Percentiles rank a stretch among this genome's conserved stretches.
Evolutionary conservation across 2,797 vertebrate species (phyloP).

Genomic region (Chloroceryle amazona): DNA sequence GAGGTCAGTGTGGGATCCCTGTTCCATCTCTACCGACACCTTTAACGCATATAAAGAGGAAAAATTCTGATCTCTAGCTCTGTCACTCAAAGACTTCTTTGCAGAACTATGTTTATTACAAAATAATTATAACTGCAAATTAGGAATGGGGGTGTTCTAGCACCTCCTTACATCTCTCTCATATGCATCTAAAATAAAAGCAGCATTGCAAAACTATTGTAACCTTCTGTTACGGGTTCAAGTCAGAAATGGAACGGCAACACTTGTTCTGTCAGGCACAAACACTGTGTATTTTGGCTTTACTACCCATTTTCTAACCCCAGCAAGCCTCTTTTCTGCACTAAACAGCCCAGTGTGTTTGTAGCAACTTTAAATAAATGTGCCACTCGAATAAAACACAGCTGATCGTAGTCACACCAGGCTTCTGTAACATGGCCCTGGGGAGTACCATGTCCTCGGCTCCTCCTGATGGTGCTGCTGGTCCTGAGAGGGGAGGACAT

Average conservation of each 20-base stretch:
- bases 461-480: not conserved
- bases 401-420: not conserved
- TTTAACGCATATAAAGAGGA: not conserved
- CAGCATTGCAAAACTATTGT: slow-evolving; percentile 19
- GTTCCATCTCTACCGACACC: not conserved
- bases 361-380: slow-evolving; percentile 7
- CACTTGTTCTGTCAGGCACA: not conserved
- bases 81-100: slow-evolving; percentile 23
- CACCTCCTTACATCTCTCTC: slow-evolving; percentile 60
- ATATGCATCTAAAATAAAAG: slow-evolving; percentile 61
- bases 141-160: slow-evolving; percentile 66
- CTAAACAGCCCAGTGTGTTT: not conserved
- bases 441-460: not conserved
- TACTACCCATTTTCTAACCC: slow-evolving; percentile 41
- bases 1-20: not conserved
- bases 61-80: not conserved
- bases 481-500: not conserved
- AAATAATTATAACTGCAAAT: slow-evolving; percentile 72
- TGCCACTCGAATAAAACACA: not conserved
- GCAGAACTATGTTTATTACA: slow-evolving; percentile 47
- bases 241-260: slow-evolving; percentile 46
- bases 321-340: slow-evolving; percentile 37
- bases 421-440: not conserved
- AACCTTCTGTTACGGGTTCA: slow-evolving; percentile 58
- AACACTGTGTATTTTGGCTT: not conserved